These are phyloP conservation scores for Helogale parvula DNA, from an alignment of 2,113 vertebrate genomes.

Conservation along the genomic window DNA sequence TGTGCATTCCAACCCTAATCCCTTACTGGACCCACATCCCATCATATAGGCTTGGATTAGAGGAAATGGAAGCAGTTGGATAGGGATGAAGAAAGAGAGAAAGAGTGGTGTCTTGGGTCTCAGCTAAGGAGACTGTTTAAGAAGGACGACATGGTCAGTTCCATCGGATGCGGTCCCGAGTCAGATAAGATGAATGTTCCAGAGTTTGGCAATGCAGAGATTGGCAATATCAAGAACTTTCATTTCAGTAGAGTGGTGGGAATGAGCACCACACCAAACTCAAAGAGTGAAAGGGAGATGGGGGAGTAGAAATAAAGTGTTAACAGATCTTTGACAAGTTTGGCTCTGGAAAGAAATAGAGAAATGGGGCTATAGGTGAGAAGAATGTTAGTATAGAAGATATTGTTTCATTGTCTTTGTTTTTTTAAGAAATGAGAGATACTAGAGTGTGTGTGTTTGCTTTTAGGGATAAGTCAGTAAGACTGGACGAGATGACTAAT, in stretches of 20 bases:
- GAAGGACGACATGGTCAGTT: not conserved
- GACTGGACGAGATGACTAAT: not conserved
- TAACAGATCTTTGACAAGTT: not conserved
- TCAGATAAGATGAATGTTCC: not conserved
- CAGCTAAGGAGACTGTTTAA: not conserved
- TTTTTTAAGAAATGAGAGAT: not conserved
- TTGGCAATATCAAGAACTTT: too few relatives aligned
- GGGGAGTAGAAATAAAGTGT: not conserved
- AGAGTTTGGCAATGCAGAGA: not conserved
- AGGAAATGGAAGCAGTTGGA: not conserved
- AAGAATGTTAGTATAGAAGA: not conserved
- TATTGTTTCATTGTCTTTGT: not conserved
- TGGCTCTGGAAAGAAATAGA: not conserved
- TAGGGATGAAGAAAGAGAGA: not conserved
- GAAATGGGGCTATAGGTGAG: not conserved
- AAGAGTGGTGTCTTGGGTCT: not conserved
- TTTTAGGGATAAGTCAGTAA: not conserved
- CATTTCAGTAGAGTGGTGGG: not conserved
- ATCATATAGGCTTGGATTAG: not conserved
- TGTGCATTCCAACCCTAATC: not conserved
- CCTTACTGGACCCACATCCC: not conserved
- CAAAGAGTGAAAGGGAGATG: not conserved
- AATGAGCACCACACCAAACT: not conserved
- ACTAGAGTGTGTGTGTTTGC: not conserved
- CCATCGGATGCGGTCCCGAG: not conserved